Evolutionary conservation across 2,797 vertebrate genomes (phyloP).

Genomic region (Glossophaga mutica): DNA sequence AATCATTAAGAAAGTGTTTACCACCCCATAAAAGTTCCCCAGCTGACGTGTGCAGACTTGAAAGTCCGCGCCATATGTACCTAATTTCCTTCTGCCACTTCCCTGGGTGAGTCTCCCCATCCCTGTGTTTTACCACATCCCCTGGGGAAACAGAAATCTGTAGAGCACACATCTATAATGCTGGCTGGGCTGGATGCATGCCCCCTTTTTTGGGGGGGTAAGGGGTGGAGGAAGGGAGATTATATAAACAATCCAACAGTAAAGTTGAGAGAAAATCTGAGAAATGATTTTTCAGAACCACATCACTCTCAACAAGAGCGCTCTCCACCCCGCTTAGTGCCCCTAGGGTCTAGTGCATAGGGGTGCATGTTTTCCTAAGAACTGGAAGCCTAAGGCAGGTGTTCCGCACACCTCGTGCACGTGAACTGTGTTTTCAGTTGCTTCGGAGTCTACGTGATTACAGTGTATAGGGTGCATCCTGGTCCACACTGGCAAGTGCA

Average conservation of each 20-base stretch:
- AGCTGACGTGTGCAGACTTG: slow-evolving; percentile 50
- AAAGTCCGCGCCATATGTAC: slow-evolving; percentile 50
- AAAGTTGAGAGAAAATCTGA: background rate
- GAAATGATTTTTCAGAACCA: background rate
- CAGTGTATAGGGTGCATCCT: rapidly evolving
- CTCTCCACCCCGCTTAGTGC: background rate
- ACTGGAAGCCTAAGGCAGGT: background rate
- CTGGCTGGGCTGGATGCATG: background rate
- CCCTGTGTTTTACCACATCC: slow-evolving; percentile 14
- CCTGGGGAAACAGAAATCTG: background rate
- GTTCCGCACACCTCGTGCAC: rapidly evolving
- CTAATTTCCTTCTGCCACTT: slow-evolving; percentile 34
- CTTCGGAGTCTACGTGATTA: background rate
- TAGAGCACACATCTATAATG: background rate
- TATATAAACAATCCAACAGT: background rate
- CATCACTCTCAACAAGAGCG: background rate
- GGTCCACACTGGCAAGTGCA: no score
- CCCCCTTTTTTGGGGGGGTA: background rate
- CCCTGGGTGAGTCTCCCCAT: background rate
- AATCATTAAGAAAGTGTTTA: slow-evolving; percentile 47
- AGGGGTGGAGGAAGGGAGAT: background rate
- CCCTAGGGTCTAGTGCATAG: background rate
- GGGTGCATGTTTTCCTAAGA: background rate
- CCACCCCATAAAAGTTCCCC: background rate
- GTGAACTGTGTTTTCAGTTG: background rate